A percentile compares a stretch with the other conserved stretches of the same genome.
Evolutionary conservation across 2,888 invertebrate genomes (phyloP).

Genomic region (Caenorhabditis sp.): DNA sequence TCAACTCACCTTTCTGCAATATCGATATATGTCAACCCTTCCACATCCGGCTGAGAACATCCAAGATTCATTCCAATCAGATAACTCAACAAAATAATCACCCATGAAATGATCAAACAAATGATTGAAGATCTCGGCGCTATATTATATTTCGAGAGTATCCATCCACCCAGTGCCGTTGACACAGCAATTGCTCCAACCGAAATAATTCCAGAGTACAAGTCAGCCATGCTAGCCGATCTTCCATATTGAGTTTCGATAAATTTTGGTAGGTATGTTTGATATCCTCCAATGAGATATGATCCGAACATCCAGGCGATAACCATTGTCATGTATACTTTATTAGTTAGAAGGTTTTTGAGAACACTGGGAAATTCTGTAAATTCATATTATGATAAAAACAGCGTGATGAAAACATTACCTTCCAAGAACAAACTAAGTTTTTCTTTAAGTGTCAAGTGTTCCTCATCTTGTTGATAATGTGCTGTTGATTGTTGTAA

Average conservation of each 20-base stretch:
- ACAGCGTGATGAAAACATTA: background rate
- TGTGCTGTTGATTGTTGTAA: conserved; percentile 19
- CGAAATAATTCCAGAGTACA: conserved; percentile 76
- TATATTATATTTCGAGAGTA: conserved; percentile 54
- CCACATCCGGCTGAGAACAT: conserved; percentile 47
- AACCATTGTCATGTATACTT: conserved; percentile 78
- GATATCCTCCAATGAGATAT: conserved; percentile 52
- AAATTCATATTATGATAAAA: conserved; percentile 6
- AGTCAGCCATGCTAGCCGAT: conserved; percentile 78
- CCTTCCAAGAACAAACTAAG: conserved; percentile 15
- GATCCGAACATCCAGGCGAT: conserved; percentile 77
- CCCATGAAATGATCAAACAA: conserved; percentile 52
- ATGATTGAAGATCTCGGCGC: conserved; percentile 47
- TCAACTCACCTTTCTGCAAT: conserved; percentile 17
- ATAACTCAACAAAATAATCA: conserved; percentile 50
- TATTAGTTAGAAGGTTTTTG: conserved; percentile 77
- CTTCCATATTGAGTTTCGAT: conserved; percentile 80
- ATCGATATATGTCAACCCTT: conserved; percentile 36
- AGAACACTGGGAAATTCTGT: conserved; percentile 71
- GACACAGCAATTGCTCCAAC: conserved; percentile 61
- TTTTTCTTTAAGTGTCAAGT: conserved; percentile 22
- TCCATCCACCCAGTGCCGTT: conserved; percentile 60
- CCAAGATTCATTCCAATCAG: conserved; percentile 51
- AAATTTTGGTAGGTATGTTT: conserved; percentile 80
- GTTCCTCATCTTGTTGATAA: conserved; percentile 15